Percentiles rank a stretch among this genome's conserved stretches.
Conservation (phyloP, 2,888 invertebrate species). For the Hipparchia semele region DNA sequence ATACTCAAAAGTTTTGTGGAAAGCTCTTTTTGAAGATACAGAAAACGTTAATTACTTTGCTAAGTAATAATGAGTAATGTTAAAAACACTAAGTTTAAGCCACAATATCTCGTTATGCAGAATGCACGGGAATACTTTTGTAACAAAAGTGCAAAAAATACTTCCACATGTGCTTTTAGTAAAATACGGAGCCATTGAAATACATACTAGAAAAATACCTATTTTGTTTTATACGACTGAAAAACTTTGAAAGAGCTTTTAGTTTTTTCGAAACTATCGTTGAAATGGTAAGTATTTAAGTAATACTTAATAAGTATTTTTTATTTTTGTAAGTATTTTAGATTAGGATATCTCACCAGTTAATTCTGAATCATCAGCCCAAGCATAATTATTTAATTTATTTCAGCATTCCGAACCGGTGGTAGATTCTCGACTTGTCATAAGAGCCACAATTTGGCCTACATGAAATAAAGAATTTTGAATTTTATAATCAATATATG, state of each 20-base stretch:
- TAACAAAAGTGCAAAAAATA: slow-evolving; percentile 7
- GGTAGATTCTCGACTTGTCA: no score
- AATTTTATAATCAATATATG: no score
- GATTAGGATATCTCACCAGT: no score
- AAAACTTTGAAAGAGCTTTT: slow-evolving; percentile 16
- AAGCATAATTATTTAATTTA: no score
- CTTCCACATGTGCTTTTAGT: slow-evolving; percentile 3
- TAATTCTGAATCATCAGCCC: no score
- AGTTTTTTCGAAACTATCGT: background rate
- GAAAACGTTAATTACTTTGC: background rate
- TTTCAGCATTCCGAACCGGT: no score
- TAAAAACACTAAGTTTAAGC: background rate
- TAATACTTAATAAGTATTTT: no score
- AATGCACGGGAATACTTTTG: slow-evolving; percentile 3
- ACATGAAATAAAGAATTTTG: no score
- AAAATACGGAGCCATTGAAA: slow-evolving; percentile 10
- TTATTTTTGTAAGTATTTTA: no score
- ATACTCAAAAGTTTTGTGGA: no score
- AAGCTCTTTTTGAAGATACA: no score
- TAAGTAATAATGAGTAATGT: slow-evolving; percentile 1
- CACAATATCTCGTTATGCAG: background rate
- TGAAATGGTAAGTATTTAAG: background rate
- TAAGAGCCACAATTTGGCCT: no score
- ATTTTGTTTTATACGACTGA: slow-evolving; percentile 10
- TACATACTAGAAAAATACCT: background rate